A percentile compares a stretch with the other conserved stretches of the same genome.
These are phyloP conservation scores for Trogon surrucura DNA, from an alignment of 2,113 vertebrate genomes.

Conservation along the genomic window DNA sequence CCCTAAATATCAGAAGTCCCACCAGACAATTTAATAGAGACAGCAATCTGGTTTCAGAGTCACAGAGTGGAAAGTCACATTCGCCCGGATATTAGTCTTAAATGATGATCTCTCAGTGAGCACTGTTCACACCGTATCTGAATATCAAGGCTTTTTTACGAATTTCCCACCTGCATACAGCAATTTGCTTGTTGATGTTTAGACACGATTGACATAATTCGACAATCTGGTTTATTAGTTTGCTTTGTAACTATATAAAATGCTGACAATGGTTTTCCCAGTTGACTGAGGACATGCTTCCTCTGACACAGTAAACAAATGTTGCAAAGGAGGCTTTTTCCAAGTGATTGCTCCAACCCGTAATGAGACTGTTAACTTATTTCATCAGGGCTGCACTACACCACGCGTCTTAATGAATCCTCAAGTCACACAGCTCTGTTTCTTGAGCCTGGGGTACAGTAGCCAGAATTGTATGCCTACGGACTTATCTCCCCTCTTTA, in stretches of 20 bases:
- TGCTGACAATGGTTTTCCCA: constrained; percentile 41
- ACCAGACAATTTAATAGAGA: background rate
- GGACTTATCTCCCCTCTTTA: background rate
- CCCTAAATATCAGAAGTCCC: background rate
- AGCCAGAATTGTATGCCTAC: background rate
- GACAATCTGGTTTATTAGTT: constrained; percentile 63
- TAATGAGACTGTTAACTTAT: constrained; percentile 51
- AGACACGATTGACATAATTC: constrained; percentile 52
- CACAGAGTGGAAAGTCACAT: background rate
- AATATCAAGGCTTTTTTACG: background rate
- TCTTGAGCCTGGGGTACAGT: constrained; percentile 15
- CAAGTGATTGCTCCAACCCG: constrained; percentile 47
- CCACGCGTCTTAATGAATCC: constrained; percentile 12
- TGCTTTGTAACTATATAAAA: constrained; percentile 48
- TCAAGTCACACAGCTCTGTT: background rate
- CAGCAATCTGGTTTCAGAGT: background rate
- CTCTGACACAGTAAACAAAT: constrained; percentile 31
- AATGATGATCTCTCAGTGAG: background rate
- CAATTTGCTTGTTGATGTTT: constrained; percentile 60
- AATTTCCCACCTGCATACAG: constrained; percentile 28
- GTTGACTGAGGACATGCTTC: constrained; percentile 46
- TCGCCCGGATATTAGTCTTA: background rate
- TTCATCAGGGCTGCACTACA: constrained; percentile 27
- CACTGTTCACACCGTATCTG: background rate
- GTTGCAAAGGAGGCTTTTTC: constrained; percentile 25